A percentile compares a stretch with the other conserved stretches of the same genome.
Evolutionary conservation across 2,113 vertebrate genomes (phyloP).

Genomic region (Cygnus atratus): DNA sequence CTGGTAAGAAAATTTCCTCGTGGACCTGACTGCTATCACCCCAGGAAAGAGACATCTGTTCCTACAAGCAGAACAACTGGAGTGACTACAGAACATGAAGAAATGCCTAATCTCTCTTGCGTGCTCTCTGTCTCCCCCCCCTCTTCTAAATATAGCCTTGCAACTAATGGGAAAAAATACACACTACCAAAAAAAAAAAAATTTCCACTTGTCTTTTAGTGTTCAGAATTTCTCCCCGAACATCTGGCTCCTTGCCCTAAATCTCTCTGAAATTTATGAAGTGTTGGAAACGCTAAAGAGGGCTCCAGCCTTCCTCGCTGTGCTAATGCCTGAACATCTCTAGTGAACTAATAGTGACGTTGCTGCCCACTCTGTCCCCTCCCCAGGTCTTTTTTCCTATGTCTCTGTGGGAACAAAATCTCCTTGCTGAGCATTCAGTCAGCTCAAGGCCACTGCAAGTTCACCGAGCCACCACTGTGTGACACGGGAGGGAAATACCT

Average conservation of each 20-base stretch:
- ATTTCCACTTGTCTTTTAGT: slow-evolving; percentile 62
- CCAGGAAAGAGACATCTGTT: slow-evolving; percentile 63
- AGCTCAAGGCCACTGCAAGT: neutral
- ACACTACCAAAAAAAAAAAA: slow-evolving; percentile 52
- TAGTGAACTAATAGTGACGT: neutral
- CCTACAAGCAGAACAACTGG: slow-evolving; percentile 47
- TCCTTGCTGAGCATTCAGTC: neutral
- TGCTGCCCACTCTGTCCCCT: neutral
- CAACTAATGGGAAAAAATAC: slow-evolving; percentile 70
- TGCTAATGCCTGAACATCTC: slow-evolving; percentile 23
- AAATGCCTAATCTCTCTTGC: slow-evolving; percentile 47
- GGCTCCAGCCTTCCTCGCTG: neutral
- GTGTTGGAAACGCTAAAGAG: slow-evolving; percentile 21
- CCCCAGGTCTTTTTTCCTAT: neutral
- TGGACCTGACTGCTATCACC: neutral
- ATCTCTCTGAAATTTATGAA: slow-evolving; percentile 61
- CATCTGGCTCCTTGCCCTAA: slow-evolving; percentile 60
- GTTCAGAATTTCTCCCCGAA: slow-evolving; percentile 59
- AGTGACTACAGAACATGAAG: slow-evolving; percentile 53
- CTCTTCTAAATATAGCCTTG: slow-evolving; percentile 69
- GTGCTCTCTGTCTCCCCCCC: neutral
- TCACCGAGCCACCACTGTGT: neutral
- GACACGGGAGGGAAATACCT: neutral
- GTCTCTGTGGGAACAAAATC: neutral
- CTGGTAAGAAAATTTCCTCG: neutral